phyloP scores from a whole-genome alignment of 2,888 invertebrate genomes.

The Tineola bisselliella region DNA sequence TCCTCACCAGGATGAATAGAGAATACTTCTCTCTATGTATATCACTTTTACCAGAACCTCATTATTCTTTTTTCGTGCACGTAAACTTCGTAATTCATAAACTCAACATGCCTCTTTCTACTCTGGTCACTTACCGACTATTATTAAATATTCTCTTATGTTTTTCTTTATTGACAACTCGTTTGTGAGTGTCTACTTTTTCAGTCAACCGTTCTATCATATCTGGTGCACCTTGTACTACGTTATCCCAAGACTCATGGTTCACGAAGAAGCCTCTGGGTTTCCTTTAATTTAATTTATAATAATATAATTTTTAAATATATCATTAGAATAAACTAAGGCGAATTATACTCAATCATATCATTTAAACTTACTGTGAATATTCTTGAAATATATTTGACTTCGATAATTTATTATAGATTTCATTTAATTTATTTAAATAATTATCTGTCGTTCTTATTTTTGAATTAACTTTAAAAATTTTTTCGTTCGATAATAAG shows the following conservation, averaged over 20 bases:
- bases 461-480: no score
- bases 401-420: background rate
- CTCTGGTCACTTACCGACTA: no score
- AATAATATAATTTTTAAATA: no score
- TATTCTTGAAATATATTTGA: background rate
- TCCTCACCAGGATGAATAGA: no score
- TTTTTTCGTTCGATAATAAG: no score
- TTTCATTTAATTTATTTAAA: background rate
- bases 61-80: no score
- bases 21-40: no score
- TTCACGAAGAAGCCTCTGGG: conserved; percentile 24
- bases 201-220: conserved; percentile 31
- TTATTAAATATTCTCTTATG: background rate
- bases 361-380: background rate
- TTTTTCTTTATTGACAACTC: background rate
- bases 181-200: background rate
- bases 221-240: conserved; percentile 45
- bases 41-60: no score
- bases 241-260: conserved; percentile 54
- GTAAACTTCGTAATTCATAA: no score
- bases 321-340: no score
- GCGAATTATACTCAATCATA: no score
- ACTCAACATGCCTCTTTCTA: no score
- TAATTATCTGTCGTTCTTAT: background rate
- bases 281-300: background rate